These are phyloP conservation scores for Crax fasciolata DNA, from an alignment of 2,797 vertebrate genomes.

Conservation along the genomic window DNA sequence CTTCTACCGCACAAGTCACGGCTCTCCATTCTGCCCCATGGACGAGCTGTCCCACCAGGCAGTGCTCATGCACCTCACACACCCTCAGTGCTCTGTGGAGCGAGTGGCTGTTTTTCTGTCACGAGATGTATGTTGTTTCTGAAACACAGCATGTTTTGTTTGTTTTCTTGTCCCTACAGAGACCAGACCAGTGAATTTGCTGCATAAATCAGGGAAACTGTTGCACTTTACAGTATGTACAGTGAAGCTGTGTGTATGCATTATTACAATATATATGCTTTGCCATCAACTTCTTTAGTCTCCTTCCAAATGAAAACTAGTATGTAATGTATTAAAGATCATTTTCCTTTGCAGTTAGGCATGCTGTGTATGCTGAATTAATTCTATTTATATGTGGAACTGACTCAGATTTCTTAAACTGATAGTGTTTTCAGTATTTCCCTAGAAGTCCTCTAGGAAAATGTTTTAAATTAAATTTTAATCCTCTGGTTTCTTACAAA, in stretches of 20 bases:
- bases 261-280: neutral
- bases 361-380: neutral
- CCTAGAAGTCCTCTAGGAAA: constrained; percentile 9
- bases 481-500: neutral
- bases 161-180: neutral
- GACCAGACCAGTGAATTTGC: neutral
- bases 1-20: neutral
- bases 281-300: constrained; percentile 9
- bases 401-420: constrained; percentile 35
- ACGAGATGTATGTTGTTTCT: neutral
- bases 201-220: neutral
- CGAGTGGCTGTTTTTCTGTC: neutral
- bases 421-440: neutral
- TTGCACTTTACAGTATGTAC: neutral
- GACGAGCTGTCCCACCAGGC: neutral
- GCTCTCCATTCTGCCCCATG: neutral
- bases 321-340: neutral
- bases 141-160: neutral
- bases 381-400: constrained; percentile 41
- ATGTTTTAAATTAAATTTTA: neutral
- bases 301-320: constrained; percentile 11
- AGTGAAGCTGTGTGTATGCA: neutral
- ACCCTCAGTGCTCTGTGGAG: neutral
- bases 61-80: neutral
- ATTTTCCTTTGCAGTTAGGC: constrained; percentile 9